Conservation (phyloP, 2,888 invertebrate genomes). For the Sesamia inferens region DNA sequence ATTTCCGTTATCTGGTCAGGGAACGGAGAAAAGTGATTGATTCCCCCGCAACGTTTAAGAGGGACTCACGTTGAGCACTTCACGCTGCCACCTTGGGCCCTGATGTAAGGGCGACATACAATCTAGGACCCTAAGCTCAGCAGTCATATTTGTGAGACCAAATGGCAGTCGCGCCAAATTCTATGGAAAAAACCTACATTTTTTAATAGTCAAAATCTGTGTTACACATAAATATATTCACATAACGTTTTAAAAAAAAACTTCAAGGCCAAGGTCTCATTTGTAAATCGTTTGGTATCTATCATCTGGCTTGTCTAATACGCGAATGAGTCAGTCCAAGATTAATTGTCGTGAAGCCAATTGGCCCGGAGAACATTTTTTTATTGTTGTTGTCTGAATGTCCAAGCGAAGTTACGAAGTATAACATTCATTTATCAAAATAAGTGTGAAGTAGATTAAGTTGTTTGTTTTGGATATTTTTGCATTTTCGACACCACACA, state of each 20-base stretch:
- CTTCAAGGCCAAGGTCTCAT: slow-evolving; percentile 23
- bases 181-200: background rate
- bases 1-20: too few species aligned
- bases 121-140: background rate
- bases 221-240: background rate
- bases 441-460: slow-evolving; percentile 26
- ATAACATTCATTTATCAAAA: slow-evolving; percentile 43
- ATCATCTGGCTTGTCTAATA: slow-evolving; percentile 32
- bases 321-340: slow-evolving; percentile 45
- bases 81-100: too few species aligned
- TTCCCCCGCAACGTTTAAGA: too few species aligned
- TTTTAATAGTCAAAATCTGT: background rate
- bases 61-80: too few species aligned
- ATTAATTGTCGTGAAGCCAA: slow-evolving; percentile 50
- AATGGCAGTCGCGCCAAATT: background rate
- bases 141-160: background rate
- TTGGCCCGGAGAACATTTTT: slow-evolving; percentile 33
- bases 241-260: background rate
- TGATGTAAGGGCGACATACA: too few species aligned
- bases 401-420: slow-evolving; percentile 29
- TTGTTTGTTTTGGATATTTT: slow-evolving; percentile 9
- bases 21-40: too few species aligned
- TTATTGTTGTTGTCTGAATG: slow-evolving; percentile 36
- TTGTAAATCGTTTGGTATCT: slow-evolving; percentile 23
- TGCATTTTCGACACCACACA: background rate